A percentile compares a stretch with the other conserved stretches of the same genome.
phyloP scores from a whole-genome alignment of 2,113 vertebrate species.

The Rousettus leschenaultii region DNA sequence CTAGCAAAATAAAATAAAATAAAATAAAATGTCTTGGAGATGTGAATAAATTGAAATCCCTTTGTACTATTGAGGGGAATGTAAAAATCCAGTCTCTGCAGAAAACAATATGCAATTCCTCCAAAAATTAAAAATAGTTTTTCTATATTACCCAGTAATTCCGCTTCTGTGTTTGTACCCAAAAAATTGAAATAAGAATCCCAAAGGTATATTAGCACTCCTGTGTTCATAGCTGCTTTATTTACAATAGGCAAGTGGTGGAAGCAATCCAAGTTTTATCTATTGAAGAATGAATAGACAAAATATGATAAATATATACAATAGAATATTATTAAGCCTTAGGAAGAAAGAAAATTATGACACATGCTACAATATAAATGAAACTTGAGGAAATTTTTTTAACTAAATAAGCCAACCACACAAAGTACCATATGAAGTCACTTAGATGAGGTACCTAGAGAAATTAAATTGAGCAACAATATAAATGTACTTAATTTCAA shows the following conservation, averaged over 20 bases:
- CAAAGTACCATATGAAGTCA: no score
- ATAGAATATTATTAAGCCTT: no score
- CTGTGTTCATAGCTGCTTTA: background rate
- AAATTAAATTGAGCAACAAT: no score
- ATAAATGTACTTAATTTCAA: no score
- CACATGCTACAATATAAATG: no score
- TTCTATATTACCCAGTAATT: background rate
- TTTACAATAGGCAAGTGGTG: background rate
- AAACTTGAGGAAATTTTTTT: no score
- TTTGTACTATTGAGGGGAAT: background rate
- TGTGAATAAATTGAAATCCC: background rate
- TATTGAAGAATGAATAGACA: no score
- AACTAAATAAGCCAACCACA: no score
- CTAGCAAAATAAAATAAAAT: background rate
- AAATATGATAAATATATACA: no score
- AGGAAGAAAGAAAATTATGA: no score
- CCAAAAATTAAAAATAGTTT: background rate
- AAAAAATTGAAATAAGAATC: background rate
- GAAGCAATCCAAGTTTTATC: background rate
- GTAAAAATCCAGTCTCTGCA: background rate
- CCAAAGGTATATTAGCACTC: background rate
- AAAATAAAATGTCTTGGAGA: background rate
- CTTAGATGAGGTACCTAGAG: no score
- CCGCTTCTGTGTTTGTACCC: background rate
- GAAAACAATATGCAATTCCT: background rate